Evolutionary conservation across 2,888 invertebrate species (phyloP).

Genomic region (Zhuqinia jingwanae): DNA sequence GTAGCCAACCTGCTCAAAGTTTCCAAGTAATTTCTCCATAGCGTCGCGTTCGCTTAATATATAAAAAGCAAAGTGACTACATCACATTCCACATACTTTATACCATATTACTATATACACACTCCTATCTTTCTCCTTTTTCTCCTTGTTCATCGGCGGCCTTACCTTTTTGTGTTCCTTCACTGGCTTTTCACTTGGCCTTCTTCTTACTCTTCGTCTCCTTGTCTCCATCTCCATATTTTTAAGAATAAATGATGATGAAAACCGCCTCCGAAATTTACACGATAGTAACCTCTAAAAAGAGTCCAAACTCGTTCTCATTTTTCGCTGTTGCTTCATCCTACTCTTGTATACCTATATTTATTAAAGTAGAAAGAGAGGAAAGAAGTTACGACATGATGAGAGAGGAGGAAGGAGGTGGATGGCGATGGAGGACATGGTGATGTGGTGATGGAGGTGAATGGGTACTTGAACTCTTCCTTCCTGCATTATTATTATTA

Average conservation of each 20-base stretch:
- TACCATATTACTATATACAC: neutral
- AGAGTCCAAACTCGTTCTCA: neutral
- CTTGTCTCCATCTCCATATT: neutral
- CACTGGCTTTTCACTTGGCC: neutral
- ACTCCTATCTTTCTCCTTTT: neutral
- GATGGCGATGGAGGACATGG: neutral
- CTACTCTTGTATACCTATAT: neutral
- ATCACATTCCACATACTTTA: too few relatives aligned
- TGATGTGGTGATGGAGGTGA: neutral
- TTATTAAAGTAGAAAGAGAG: too few relatives aligned
- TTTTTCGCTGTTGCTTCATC: neutral
- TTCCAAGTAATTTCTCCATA: too few relatives aligned
- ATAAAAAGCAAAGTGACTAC: conserved; percentile 1
- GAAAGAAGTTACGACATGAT: too few relatives aligned
- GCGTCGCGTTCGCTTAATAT: too few relatives aligned
- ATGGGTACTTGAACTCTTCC: neutral
- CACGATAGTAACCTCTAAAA: too few relatives aligned
- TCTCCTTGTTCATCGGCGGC: neutral
- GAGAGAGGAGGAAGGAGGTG: neutral
- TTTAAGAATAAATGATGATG: conserved; percentile 6
- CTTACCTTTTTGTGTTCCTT: too few relatives aligned
- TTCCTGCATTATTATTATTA: too few relatives aligned
- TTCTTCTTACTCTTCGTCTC: neutral
- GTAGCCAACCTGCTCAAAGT: too few relatives aligned
- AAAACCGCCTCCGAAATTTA: conserved; percentile 7